Evolutionary conservation across 2,113 vertebrate genomes (phyloP).

Genomic region (Artemisiospiza belli): DNA sequence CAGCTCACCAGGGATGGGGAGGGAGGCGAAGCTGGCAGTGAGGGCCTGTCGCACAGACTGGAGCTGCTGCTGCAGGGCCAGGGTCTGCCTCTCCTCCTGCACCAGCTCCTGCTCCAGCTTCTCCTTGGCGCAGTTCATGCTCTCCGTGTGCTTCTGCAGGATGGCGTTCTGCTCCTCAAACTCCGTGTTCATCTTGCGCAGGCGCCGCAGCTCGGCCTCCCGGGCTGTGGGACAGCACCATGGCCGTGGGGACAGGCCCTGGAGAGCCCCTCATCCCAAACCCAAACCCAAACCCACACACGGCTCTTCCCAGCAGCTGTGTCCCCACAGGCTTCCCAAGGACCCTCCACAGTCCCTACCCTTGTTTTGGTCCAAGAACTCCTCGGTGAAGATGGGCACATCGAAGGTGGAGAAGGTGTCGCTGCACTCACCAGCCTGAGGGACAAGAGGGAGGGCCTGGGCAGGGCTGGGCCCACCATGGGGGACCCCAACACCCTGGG

Average conservation of each 20-base stretch:
- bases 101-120: constrained; percentile 93
- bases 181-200: constrained; percentile 94
- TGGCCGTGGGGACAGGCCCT: accelerated
- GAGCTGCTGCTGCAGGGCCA: constrained; percentile 90
- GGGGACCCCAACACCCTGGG: neutral
- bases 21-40: constrained; percentile 86
- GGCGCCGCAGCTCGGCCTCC: constrained; percentile 91
- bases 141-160: constrained; percentile 93
- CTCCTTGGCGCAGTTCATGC: constrained; percentile 95
- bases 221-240: constrained; percentile 66
- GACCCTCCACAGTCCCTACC: constrained; percentile 69
- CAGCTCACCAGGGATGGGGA: constrained; percentile 89
- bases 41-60: constrained; percentile 90
- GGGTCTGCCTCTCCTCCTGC: constrained; percentile 89
- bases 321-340: neutral
- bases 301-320: accelerated
- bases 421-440: constrained; percentile 79
- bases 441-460: neutral
- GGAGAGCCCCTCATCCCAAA: neutral
- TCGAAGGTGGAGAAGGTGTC: constrained; percentile 86
- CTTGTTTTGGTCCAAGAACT: constrained; percentile 98
- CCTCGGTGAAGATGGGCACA: constrained; percentile 96
- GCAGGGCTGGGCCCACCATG: neutral
- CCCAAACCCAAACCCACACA: neutral
- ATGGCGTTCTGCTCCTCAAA: constrained; percentile 96